Conservation (phyloP, 2,113 vertebrate species). For the Oreotrochilus melanogaster region DNA sequence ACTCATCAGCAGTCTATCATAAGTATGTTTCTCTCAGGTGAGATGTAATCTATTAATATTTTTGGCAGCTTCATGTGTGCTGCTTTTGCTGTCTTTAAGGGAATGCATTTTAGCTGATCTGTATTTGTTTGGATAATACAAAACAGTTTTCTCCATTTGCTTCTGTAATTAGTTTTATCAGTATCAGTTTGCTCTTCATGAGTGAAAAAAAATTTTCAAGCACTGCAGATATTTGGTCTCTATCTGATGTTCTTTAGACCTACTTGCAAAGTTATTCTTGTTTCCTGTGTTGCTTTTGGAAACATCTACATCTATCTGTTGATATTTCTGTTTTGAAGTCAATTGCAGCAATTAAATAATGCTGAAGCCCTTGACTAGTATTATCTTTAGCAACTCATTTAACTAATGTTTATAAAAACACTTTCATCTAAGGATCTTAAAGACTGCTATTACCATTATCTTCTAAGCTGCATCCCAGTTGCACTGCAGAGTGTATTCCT, state of each 20-base stretch:
- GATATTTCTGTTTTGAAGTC: conserved; percentile 5
- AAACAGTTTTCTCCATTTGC: neutral
- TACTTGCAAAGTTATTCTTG: neutral
- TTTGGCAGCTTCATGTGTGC: neutral
- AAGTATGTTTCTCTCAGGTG: neutral
- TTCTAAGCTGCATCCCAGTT: conserved; percentile 20
- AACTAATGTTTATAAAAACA: neutral
- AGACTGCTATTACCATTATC: neutral
- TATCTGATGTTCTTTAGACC: neutral
- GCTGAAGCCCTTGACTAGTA: neutral
- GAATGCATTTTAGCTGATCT: neutral
- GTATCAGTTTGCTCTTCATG: neutral
- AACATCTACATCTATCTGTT: neutral
- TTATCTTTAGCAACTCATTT: conserved; percentile 35
- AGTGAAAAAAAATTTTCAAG: neutral
- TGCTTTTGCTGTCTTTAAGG: neutral
- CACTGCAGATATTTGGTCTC: neutral
- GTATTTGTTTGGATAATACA: conserved; percentile 9
- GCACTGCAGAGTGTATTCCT: neutral
- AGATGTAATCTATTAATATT: conserved; percentile 54
- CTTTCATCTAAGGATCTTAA: conserved; percentile 6
- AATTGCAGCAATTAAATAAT: conserved; percentile 12
- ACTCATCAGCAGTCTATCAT: neutral
- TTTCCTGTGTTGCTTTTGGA: neutral
- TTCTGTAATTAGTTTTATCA: conserved; percentile 39